Conservation (phyloP, 2,113 vertebrate species). For the Rhinogobius similis region DNA sequence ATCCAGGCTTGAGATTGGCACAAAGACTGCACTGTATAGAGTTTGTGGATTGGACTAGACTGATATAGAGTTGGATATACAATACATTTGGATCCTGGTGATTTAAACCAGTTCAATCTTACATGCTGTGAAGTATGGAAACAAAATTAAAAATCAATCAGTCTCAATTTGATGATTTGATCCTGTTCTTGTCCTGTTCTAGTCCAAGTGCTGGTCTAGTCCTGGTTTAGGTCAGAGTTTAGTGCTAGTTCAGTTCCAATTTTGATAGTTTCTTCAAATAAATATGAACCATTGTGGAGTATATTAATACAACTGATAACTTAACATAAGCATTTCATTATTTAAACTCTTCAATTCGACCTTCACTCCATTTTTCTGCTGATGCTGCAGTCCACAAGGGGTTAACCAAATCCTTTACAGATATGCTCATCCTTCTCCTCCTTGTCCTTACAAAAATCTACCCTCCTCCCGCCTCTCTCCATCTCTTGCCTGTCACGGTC, state of each 20-base stretch:
- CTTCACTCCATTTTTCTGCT: background rate
- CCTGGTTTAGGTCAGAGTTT: background rate
- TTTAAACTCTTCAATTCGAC: background rate
- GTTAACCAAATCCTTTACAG: constrained; percentile 69
- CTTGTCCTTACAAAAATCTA: constrained; percentile 65
- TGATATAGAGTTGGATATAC: background rate
- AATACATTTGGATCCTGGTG: background rate
- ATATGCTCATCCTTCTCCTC: constrained; percentile 68
- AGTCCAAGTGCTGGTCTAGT: background rate
- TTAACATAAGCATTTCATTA: background rate
- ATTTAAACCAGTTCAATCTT: background rate
- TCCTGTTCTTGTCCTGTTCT: too few relatives aligned
- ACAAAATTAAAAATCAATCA: too few relatives aligned
- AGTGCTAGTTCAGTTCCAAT: background rate
- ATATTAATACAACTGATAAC: background rate
- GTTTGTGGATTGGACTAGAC: background rate
- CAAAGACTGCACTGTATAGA: background rate
- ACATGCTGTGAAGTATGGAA: too few relatives aligned
- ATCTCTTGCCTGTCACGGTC: constrained; percentile 77
- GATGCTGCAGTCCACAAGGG: constrained; percentile 50
- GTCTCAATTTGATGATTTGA: too few relatives aligned
- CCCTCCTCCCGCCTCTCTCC: constrained; percentile 41
- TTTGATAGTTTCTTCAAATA: background rate
- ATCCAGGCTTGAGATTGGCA: background rate
- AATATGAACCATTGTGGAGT: too few relatives aligned